Base-by-base conservation (phyloP, 2,113 vertebrate genomes). In the Tapirus terrestris region DNA sequence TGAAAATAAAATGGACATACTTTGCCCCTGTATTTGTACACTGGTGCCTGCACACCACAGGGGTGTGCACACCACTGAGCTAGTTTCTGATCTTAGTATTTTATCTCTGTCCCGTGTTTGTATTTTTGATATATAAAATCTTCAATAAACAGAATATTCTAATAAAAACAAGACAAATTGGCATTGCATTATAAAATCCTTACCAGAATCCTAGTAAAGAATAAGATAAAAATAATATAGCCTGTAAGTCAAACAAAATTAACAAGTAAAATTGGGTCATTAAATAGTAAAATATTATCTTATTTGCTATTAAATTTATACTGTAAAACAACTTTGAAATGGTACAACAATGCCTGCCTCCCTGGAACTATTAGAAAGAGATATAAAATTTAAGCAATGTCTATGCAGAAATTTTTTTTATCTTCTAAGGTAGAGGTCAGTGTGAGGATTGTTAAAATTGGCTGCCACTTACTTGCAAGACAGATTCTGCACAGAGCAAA, bases 111-210 rank as follows among this genome's bases (percentile, higher is more conserved):
- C 16, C 13, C 39, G 61, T 43, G 33, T 48, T 82, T 76, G 14
- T 87, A 60, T 33, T 56, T 73, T 88, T 80, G 39, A 67, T 65
- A 61, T 27, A 80, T 29, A 39, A 31, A 92, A 63, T 72, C 85
- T 73, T 90, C 36, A 36, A 82, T 81, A 82, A 94, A 56, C 45
- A 89, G 39, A 51, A 51, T 88, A 51, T 92, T 88, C 48, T 82
- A 82, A 61, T 75, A 60, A 93, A 96, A 89, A 83, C 68, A 36
- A 84, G 61, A 53, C 60, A 70, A 89, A 51, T 23, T 80, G 31
- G 23, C 45, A 36, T 83, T 29, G 39, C 60, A 76, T 45, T 45
- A 53, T 43, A 91, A 86, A 91, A 56, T 79, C 17, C 33, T 89
- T 33, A 65, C 61, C 70, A 79, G 56, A 80, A 80, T 21, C n/a